Evolutionary conservation across 64 coral and sea anemone species (phyloP).

Genomic region (Stichodactyla helianthus): DNA sequence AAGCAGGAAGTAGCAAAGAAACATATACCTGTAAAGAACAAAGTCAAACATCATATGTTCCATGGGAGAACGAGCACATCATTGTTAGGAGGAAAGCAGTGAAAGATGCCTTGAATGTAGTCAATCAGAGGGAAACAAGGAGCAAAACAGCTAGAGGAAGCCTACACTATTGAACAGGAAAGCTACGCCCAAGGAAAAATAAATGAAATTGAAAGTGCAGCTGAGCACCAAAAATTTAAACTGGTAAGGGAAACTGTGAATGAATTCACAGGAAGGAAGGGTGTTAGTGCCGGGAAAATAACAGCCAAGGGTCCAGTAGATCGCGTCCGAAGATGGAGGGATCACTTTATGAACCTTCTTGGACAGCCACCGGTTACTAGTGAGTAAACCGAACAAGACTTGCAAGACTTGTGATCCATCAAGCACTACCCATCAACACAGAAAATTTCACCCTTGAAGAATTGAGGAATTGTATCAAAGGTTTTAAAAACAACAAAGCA

Average conservation of each 20-base stretch:
- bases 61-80: conserved; percentile 16
- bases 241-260: too few species aligned
- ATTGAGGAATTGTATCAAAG: too few species aligned
- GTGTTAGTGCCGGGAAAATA: too few species aligned
- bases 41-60: neutral
- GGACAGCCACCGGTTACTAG: too few species aligned
- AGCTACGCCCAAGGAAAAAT: conserved; percentile 7
- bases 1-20: neutral
- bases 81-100: conserved; percentile 1
- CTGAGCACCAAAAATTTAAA: conserved; percentile 12
- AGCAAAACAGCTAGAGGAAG: conserved; percentile 13
- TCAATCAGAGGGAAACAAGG: conserved; percentile 10
- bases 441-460: too few species aligned
- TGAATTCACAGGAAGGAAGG: too few species aligned
- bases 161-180: conserved; percentile 13
- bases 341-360: too few species aligned
- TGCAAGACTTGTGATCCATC: too few species aligned
- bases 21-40: neutral
- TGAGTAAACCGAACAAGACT: too few species aligned
- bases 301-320: too few species aligned
- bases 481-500: conserved; percentile 27
- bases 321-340: too few species aligned
- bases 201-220: conserved; percentile 11
- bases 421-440: too few species aligned
- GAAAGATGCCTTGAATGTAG: conserved; percentile 13